phyloP scores from a whole-genome alignment of 1,140 invertebrate species.

The Conus betulinus region DNA sequence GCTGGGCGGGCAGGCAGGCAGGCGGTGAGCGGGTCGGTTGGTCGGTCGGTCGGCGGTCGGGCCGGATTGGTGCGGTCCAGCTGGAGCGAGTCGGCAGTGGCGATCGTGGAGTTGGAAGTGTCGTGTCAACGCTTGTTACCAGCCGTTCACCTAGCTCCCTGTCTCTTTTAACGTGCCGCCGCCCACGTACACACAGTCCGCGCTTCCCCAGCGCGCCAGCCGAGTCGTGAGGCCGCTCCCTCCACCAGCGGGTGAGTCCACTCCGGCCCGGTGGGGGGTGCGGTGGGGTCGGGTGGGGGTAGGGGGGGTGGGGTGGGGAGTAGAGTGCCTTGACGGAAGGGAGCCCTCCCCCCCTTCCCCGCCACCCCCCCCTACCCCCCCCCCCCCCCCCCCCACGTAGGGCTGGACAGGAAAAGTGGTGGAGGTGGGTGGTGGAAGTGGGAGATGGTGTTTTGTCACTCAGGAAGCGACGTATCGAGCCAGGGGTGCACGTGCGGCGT shows the following conservation, averaged over 20 bases:
- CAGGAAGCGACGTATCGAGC: not conserved
- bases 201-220: not conserved
- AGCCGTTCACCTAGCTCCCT: not conserved
- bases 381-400: too few species aligned
- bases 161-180: conserved; percentile 10
- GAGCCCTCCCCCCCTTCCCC: too few species aligned
- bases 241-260: conserved; percentile 10
- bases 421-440: not conserved
- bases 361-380: too few species aligned
- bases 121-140: conserved; percentile 1
- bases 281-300: not conserved
- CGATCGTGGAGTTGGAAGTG: not conserved
- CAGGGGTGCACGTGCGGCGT: not conserved
- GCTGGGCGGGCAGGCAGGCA: too few species aligned
- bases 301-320: not conserved
- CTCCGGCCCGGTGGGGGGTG: not conserved
- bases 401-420: not conserved
- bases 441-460: not conserved
- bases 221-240: conserved; percentile 10
- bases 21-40: not conserved
- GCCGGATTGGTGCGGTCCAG: too few species aligned
- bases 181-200: conserved; percentile 1
- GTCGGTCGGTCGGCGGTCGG: not conserved
- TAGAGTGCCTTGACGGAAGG: not conserved
- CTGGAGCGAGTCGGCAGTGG: too few species aligned